Evolutionary conservation across 2,888 invertebrate species (phyloP), one percentile per base, ranked within the genome.

Genomic region (Morpho achilles): DNA sequence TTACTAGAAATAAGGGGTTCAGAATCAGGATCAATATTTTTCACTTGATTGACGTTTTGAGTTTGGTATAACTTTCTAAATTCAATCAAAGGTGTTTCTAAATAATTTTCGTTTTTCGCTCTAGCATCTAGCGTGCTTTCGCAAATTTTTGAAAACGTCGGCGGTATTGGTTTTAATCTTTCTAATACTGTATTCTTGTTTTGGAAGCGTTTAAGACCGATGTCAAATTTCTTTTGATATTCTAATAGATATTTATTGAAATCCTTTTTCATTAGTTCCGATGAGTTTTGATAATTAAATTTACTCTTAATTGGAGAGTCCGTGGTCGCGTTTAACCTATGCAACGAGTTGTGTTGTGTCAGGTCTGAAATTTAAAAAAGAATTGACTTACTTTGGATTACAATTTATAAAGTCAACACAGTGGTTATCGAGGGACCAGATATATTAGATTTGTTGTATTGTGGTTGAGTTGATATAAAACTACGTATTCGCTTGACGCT

Each of bases 21-120:
- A 32, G 32, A 32, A 32, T 32, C 8, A 22, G 48, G 48, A 23
- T 23, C 6, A 48, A n/a, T 32, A 32, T 32, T 32, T 32, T 32
- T 32, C 3, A 32, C 32, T 51, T 9, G 50, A 42, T 8, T 60
- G 45, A 59, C 41, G 51, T 68, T 74, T 7, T 66, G 67, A 0
- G 75, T 68, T 6, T 75, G 74, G 63, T 89, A 89, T 2, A 82
- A 64, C 63, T 84, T 86, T 55, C 89, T 76, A 52, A 90, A 89
- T 53, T 88, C 88, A 0, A 53, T 61, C 7, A 90, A 58, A 0
- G 90, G 84, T 9, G 80, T 82, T 63, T 85, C 85, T 40, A 88
- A 67, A 59, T 80, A 84, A 60, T 84, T 74, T 0, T 61, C 54
- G 45, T 66, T 61, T 50, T 64, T 60, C 9, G 9, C 50, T 22